These are phyloP conservation scores for Ridgeia piscesae DNA, from an alignment of 1,140 invertebrate genomes.

Conservation along the genomic window DNA sequence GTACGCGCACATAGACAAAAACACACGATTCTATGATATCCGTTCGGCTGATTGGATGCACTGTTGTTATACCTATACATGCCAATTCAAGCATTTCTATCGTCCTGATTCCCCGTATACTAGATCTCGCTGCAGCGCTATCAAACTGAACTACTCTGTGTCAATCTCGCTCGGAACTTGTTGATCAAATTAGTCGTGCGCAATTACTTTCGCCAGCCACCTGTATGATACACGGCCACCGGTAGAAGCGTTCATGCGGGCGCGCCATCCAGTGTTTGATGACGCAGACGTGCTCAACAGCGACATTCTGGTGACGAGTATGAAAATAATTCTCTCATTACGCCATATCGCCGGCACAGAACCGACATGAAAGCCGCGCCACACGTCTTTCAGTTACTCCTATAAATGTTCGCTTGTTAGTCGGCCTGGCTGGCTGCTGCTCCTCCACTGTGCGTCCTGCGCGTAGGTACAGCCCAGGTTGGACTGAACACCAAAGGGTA, in stretches of 20 bases:
- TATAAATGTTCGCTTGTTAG: neutral
- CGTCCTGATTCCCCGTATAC: neutral
- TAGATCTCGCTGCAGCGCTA: neutral
- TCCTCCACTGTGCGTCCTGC: too few relatives aligned
- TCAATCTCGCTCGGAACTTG: neutral
- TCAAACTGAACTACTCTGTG: neutral
- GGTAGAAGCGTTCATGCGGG: neutral
- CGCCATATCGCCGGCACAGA: neutral
- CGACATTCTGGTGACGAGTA: neutral
- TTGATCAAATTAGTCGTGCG: too few relatives aligned
- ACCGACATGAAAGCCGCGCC: neutral
- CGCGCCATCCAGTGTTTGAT: neutral
- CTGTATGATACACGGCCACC: too few relatives aligned
- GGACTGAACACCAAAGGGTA: neutral
- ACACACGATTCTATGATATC: neutral
- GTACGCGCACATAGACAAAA: too few relatives aligned
- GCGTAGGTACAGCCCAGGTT: neutral
- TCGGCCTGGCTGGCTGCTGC: neutral
- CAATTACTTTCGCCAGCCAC: neutral
- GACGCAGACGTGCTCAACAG: neutral
- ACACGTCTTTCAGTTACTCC: neutral
- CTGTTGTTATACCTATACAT: neutral
- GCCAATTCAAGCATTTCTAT: too few relatives aligned
- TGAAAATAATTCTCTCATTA: neutral
- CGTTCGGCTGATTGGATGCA: neutral